Conservation (phyloP, 2,797 vertebrate genomes). For the Jordanella pulchra region DNA sequence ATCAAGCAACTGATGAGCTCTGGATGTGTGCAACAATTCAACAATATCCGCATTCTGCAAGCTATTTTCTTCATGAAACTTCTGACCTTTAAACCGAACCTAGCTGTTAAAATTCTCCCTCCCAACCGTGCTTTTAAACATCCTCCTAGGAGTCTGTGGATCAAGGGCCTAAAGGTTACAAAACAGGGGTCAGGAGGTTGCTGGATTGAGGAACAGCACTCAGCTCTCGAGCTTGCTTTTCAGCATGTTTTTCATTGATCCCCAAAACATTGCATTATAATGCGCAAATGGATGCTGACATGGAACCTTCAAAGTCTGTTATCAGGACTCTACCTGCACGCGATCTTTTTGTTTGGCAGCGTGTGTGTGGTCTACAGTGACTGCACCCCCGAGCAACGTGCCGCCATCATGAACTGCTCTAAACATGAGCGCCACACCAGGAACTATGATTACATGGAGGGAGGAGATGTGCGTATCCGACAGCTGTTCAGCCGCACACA, state of each 20-base stretch:
- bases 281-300: conserved; percentile 98
- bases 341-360: conserved; percentile 90
- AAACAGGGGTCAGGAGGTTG: conserved; percentile 79
- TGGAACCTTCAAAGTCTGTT: conserved; percentile 97
- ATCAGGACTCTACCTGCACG: conserved; percentile 93
- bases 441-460: conserved; percentile 99
- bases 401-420: conserved; percentile 94
- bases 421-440: conserved; percentile 94
- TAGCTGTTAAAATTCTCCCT: conserved; percentile 12
- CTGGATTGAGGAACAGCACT: conserved; percentile 69
- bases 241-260: conserved; percentile 95
- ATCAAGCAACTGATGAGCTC: conserved; percentile 57
- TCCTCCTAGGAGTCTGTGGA: conserved; percentile 33
- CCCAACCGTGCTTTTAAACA: conserved; percentile 4
- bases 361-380: conserved; percentile 91
- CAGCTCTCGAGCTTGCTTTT: conserved; percentile 85
- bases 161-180: conserved; percentile 78
- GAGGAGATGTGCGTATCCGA: conserved; percentile 95
- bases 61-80: conserved; percentile 55
- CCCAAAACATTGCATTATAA: conserved; percentile 95
- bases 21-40: conserved; percentile 74
- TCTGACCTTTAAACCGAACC: conserved; percentile 45
- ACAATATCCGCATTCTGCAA: conserved; percentile 62
- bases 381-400: conserved; percentile 94
- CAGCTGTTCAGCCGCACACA: conserved; percentile 97